Conservation (phyloP, 2,888 invertebrate genomes). For the Lasioglossum pauxillum region DNA sequence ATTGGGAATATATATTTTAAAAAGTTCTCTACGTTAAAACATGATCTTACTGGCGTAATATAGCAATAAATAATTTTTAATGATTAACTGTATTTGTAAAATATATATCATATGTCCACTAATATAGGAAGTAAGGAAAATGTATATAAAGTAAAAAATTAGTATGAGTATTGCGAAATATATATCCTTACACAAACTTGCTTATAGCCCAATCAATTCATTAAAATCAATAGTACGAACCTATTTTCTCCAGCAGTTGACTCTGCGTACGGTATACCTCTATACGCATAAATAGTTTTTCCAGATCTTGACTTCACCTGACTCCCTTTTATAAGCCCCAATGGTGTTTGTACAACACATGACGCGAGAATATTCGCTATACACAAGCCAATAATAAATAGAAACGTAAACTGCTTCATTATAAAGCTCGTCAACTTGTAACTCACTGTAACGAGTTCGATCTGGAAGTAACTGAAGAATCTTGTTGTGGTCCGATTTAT, state of each 20-base stretch:
- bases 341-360: background rate
- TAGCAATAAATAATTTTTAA: too few relatives aligned
- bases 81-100: too few relatives aligned
- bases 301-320: background rate
- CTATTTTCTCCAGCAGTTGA: slow-evolving; percentile 16
- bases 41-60: too few relatives aligned
- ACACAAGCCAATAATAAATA: background rate
- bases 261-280: slow-evolving; percentile 67
- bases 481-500: background rate
- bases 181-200: too few relatives aligned
- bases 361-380: background rate
- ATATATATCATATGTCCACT: too few relatives aligned
- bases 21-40: too few relatives aligned
- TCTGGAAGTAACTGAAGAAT: background rate
- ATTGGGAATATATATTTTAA: background rate
- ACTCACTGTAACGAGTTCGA: background rate
- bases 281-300: slow-evolving; percentile 38
- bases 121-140: too few relatives aligned
- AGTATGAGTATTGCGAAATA: too few relatives aligned
- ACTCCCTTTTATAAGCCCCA: slow-evolving; percentile 43
- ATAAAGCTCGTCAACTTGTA: background rate
- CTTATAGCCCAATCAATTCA: too few relatives aligned
- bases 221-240: slow-evolving; percentile 9
- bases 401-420: background rate
- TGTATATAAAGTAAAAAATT: too few relatives aligned